Evolutionary conservation across 1,140 invertebrate species (phyloP).

Genomic region (Phymorhynchus buccinoides): DNA sequence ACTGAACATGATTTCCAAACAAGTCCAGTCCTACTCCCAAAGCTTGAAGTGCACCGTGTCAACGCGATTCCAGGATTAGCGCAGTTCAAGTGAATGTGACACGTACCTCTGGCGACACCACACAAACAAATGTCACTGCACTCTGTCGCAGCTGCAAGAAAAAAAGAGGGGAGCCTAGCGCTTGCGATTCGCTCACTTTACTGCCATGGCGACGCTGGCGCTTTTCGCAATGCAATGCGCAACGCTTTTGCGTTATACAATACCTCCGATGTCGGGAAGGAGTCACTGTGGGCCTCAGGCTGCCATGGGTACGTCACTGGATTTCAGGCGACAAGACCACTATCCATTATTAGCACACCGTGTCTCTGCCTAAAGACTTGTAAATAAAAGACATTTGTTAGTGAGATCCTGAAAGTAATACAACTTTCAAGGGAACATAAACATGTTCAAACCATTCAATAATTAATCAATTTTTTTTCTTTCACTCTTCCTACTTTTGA

Average conservation of each 20-base stretch:
- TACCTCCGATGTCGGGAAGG: conserved; percentile 33
- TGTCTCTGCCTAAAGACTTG: conserved; percentile 35
- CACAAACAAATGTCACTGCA: not conserved
- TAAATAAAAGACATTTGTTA: conserved; percentile 37
- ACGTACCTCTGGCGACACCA: not conserved
- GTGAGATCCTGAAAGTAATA: conserved; percentile 30
- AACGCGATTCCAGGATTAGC: too few relatives aligned
- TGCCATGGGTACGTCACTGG: conserved; percentile 32
- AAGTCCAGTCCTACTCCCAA: too few relatives aligned
- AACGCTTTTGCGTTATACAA: conserved; percentile 37
- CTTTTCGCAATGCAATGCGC: not conserved
- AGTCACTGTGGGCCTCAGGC: conserved; percentile 26
- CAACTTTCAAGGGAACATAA: not conserved
- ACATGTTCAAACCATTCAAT: not conserved
- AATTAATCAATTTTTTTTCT: not conserved
- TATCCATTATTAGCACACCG: conserved; percentile 40
- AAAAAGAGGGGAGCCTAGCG: not conserved
- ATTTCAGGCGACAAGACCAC: conserved; percentile 36
- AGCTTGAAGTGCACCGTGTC: too few relatives aligned
- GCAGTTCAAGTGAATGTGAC: too few relatives aligned
- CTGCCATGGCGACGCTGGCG: not conserved
- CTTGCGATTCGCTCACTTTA: not conserved
- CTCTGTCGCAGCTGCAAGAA: not conserved
- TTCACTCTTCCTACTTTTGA: not conserved
- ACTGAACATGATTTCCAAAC: too few relatives aligned